These are phyloP conservation scores for Cerceris rybyensis DNA, from an alignment of 2,888 invertebrate genomes.

Conservation along the genomic window DNA sequence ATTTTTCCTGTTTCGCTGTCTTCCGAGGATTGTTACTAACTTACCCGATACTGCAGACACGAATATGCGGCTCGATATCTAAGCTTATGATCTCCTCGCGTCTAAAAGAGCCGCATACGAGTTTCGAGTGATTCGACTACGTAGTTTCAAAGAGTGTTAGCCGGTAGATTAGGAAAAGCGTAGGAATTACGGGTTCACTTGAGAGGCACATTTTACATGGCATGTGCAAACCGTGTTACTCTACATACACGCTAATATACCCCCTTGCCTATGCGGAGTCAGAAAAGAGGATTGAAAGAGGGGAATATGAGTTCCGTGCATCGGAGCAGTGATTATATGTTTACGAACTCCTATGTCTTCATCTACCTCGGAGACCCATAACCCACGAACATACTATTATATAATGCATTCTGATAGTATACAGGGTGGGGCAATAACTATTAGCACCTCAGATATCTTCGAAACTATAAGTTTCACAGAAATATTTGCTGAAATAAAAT, in stretches of 20 bases:
- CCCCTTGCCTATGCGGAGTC: slow-evolving; percentile 1
- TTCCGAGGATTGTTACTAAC: not conserved
- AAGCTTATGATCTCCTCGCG: slow-evolving; percentile 24
- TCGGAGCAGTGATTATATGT: slow-evolving; percentile 60
- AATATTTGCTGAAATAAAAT: no score
- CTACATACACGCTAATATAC: slow-evolving; percentile 28
- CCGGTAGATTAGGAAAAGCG: slow-evolving; percentile 45
- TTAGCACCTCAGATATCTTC: no score
- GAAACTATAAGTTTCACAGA: no score
- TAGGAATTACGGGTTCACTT: slow-evolving; percentile 33
- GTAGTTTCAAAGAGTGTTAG: slow-evolving; percentile 45
- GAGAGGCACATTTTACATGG: slow-evolving; percentile 40
- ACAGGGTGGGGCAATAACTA: no score
- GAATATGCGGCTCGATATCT: slow-evolving; percentile 27
- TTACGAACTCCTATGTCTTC: slow-evolving; percentile 62
- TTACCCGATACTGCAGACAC: not conserved
- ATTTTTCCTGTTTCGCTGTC: not conserved
- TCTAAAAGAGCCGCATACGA: slow-evolving; percentile 24
- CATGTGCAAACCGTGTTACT: slow-evolving; percentile 49
- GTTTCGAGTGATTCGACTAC: slow-evolving; percentile 41
- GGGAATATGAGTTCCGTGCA: slow-evolving; percentile 46
- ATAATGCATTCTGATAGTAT: slow-evolving; percentile 56
- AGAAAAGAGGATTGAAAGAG: slow-evolving; percentile 21
- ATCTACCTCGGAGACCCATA: slow-evolving; percentile 53
- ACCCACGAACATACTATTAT: slow-evolving; percentile 48